Evolutionary conservation across 2,797 vertebrate species (phyloP), one percentile per base, ranked within the genome.

Genomic region (Podarcis siculus): DNA sequence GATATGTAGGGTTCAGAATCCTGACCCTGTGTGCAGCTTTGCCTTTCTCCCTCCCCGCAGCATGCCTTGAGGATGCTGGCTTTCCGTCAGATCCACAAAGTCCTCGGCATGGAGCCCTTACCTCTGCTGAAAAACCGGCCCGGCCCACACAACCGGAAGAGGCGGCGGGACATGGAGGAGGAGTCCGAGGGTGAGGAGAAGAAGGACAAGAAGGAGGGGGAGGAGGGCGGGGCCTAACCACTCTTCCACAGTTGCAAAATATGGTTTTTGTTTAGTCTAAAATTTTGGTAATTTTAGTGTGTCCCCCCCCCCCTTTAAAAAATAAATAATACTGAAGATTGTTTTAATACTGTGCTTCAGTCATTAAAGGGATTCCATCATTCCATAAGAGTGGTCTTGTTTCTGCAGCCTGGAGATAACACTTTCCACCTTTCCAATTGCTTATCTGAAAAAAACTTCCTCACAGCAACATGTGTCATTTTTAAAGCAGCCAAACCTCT

Each of bases 21-120:
- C 58, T 61, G 23, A 61, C 58, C 5, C 17, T 61, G 58, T 61
- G 58, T 23, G 58, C 12, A 35, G 17, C 45, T 10, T 1, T 75
- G 2, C 69, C 85, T 67, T 79, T 37, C 42, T 17, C 87, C 25
- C 39, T 10, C 76, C 91, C 87, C 37, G 39, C 96, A 98, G 97
- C 96, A 96, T 1, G 96, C 97, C 5, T 95, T 98, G 92, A 95
- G 98, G 84, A 93, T 97, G 79, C 90, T 98, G 23, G 96, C 97
- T 7, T 98, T 98, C 95, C 96, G 96, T 61, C 97, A 97, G 95
- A 96, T 98, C 83, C 97, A 98, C 93, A 97, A 96, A 72, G 92
- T 97, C 23, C 96, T 98, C 42, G 97, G 96, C 76, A 98, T 97
- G 95, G 96, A 97, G 45, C 97, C 96, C 0, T 95, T 98, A 80